Base-by-base conservation (phyloP, 2,797 vertebrate species). In the Phrynocephalus guinanensis region DNA sequence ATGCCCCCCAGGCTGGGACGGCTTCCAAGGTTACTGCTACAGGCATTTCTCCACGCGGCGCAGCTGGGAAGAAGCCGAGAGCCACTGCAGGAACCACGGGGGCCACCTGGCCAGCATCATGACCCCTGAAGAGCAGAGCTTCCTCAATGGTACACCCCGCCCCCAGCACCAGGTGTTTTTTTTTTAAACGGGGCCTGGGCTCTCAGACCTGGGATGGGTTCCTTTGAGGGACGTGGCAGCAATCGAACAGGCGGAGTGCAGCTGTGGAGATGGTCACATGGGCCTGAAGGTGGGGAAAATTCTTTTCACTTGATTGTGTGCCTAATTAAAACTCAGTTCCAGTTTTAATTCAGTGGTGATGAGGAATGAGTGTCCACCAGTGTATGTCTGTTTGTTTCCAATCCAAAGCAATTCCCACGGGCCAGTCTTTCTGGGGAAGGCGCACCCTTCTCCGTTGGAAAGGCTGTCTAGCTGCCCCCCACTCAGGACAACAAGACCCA, bases 61-160 rank as follows among this genome's bases (percentile, higher is more conserved):
- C 94, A 98, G 97, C 93, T 99, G 99, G 99, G 98, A 99, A 92
- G 98, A 97, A 0, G 98, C 99, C 0, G 99, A 99, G 95, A 97
- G 94, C 48, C 97, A 98, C 94, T 99, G 99, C 84, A 95, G 98
- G 33, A 80, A 96, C 84, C 92, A 96, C 0, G 98, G 98, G 0
- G 98, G 97, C 0, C 98, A 99, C 90, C 96, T 99, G 30, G 96
- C 98, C 33, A 98, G 98, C 48, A 96, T 99, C 92, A 96, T 98
- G 97, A 98, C 97, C 24, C 98, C 98, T 0, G 99, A 99, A 81
- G 99, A 99, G 87, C 99, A 99, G 95, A 87, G 97, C 90, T 98
- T 98, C 96, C 95, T 99, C 94, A 99, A 99, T 0, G 97, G 98
- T 99, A 97, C 18, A 15, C 60, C 60, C 60, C 11, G 5, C 89